Conservation (phyloP, 1,140 invertebrate genomes). For the Procambarus clarkii region DNA sequence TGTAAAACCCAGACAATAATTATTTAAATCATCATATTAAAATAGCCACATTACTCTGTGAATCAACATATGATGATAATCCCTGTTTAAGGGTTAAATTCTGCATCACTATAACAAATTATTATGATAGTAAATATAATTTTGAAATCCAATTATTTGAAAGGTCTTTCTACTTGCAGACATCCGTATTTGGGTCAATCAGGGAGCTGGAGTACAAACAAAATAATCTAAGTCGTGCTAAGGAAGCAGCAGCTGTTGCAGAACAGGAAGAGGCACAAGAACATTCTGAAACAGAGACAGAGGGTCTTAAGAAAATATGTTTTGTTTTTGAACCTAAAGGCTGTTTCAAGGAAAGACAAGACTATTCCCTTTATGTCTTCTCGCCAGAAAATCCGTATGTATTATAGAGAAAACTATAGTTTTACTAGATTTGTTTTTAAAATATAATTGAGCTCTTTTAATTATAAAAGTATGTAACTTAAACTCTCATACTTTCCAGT, state of each 20-base stretch:
- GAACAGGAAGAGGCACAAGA: slow-evolving; percentile 73
- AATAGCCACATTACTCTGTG: too few relatives aligned
- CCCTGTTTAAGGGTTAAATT: too few relatives aligned
- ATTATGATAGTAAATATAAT: too few relatives aligned
- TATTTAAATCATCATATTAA: too few relatives aligned
- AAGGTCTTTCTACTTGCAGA: slow-evolving; percentile 28
- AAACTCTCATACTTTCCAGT: too few relatives aligned
- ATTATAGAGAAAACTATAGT: slow-evolving; percentile 2
- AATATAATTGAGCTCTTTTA: too few relatives aligned
- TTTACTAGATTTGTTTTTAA: too few relatives aligned
- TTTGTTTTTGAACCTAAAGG: slow-evolving; percentile 79
- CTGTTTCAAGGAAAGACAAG: slow-evolving; percentile 89
- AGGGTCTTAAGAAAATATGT: slow-evolving; percentile 72
- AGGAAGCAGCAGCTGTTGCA: slow-evolving; percentile 74
- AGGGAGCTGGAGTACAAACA: slow-evolving; percentile 68
- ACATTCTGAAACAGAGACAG: slow-evolving; percentile 66
- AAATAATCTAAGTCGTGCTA: slow-evolving; percentile 66
- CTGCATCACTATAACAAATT: too few relatives aligned
- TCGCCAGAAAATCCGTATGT: slow-evolving; percentile 87
- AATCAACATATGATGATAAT: too few relatives aligned
- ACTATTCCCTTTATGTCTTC: slow-evolving; percentile 93
- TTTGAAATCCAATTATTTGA: too few relatives aligned
- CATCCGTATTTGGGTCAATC: slow-evolving; percentile 66
- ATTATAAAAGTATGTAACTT: too few relatives aligned
- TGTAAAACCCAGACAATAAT: too few relatives aligned